Evolutionary conservation across 2,797 vertebrate species (phyloP).

Genomic region (Siniperca undulata): DNA sequence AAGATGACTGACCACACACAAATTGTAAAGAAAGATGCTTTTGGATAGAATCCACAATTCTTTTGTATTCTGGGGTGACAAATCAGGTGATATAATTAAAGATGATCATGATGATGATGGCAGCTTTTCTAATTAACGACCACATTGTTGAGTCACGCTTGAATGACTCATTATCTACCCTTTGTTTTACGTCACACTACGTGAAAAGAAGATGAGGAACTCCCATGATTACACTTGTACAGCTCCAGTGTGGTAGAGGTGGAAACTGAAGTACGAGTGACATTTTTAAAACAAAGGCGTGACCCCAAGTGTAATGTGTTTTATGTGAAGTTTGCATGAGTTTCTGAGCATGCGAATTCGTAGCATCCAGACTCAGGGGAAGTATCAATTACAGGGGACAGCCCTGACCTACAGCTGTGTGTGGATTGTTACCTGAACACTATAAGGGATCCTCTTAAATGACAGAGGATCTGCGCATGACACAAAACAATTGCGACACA

Average conservation of each 20-base stretch:
- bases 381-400: constrained; percentile 44
- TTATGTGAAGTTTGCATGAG: constrained; percentile 10
- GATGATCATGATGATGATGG: neutral
- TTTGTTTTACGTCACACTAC: constrained; percentile 9
- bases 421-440: constrained; percentile 46
- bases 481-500: constrained; percentile 8
- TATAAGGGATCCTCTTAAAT: constrained; percentile 44
- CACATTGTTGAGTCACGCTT: constrained; percentile 16
- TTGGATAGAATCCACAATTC: neutral
- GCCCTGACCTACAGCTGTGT: constrained; percentile 48
- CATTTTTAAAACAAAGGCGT: constrained; percentile 1
- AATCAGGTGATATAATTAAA: neutral
- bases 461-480: constrained; percentile 39
- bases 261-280: constrained; percentile 8
- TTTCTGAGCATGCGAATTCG: neutral
- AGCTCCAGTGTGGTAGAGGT: neutral
- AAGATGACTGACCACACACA: neutral
- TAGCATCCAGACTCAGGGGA: neutral
- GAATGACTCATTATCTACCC: constrained; percentile 25
- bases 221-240: neutral
- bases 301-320: neutral
- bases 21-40: neutral
- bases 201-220: constrained; percentile 38
- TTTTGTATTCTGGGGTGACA: neutral
- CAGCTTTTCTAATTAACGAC: neutral